phyloP scores from a whole-genome alignment of 2,113 vertebrate genomes.

The Heteronetta atricapilla region DNA sequence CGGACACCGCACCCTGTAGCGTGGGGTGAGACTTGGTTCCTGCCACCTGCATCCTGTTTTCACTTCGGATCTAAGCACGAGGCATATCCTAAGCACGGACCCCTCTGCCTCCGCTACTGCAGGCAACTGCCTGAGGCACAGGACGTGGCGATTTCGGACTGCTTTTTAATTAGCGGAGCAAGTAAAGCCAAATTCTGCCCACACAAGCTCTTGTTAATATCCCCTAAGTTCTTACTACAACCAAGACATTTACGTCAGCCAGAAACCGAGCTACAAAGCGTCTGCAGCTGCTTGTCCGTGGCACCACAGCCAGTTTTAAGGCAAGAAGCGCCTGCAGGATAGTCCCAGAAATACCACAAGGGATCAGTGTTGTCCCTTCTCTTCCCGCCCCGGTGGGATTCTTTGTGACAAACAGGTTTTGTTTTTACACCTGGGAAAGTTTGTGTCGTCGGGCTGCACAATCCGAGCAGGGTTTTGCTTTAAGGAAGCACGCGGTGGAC shows the following conservation, averaged over 20 bases:
- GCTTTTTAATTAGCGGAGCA: not conserved
- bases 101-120: not conserved
- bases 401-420: not conserved
- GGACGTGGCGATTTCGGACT: not conserved
- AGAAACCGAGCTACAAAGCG: not conserved
- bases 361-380: not conserved
- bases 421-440: not conserved
- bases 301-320: not conserved
- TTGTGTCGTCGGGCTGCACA: not conserved
- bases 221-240: not conserved
- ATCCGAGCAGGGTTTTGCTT: conserved; percentile 31
- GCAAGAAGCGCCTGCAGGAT: not conserved
- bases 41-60: not conserved
- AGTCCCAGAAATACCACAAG: not conserved
- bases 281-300: not conserved
- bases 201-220: not conserved
- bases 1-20: too few relatives aligned
- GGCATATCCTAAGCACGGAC: not conserved
- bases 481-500: conserved; percentile 3
- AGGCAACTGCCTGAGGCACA: not conserved
- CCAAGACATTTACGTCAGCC: not conserved
- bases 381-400: not conserved
- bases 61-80: not conserved
- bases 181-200: not conserved
- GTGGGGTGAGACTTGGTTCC: not conserved